Evolutionary conservation across 2,113 vertebrate genomes (phyloP).

Genomic region (Tauraco erythrolophus): DNA sequence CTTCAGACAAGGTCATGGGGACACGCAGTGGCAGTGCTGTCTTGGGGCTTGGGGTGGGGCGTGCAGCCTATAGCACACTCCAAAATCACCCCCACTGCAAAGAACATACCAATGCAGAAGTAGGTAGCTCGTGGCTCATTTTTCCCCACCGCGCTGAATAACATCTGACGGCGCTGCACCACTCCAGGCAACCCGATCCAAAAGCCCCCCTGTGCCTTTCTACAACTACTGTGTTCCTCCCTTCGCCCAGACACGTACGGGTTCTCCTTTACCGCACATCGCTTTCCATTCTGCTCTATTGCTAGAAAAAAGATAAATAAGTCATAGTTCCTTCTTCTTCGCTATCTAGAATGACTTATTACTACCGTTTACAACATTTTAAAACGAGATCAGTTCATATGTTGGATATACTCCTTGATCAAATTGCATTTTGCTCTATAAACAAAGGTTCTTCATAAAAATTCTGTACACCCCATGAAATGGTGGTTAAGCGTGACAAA

Average conservation of each 20-base stretch:
- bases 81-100: neutral
- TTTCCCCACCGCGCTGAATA: neutral
- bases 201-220: neutral
- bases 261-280: neutral
- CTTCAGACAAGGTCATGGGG: neutral
- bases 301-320: neutral
- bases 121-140: neutral
- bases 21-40: neutral
- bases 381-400: neutral
- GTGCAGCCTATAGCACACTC: neutral
- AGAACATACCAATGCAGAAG: neutral
- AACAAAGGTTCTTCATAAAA: neutral
- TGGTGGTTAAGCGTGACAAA: neutral
- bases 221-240: neutral
- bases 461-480: neutral
- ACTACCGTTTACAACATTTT: neutral
- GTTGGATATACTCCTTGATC: neutral
- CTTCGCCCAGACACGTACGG: rapidly evolving
- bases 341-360: neutral
- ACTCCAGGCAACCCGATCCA: neutral
- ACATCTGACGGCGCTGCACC: neutral
- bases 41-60: rapidly evolving
- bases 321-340: neutral
- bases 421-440: neutral
- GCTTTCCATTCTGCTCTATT: neutral